These are phyloP conservation scores for Jacana jacana DNA, from an alignment of 2,113 vertebrate genomes.

Conservation along the genomic window DNA sequence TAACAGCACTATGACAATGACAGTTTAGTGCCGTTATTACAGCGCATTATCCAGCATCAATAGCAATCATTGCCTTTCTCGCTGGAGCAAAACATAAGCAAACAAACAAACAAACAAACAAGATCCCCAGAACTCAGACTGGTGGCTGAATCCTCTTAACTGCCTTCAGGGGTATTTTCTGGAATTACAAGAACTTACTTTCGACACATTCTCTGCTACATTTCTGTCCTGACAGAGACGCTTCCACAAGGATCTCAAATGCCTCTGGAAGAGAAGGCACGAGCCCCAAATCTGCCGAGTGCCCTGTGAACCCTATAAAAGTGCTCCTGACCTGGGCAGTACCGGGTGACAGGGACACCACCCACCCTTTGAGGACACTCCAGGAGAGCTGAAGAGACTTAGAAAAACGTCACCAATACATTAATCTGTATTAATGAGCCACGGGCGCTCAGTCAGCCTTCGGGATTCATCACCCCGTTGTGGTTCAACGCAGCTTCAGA, in stretches of 20 bases:
- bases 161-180: background rate
- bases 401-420: background rate
- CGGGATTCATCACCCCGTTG: background rate
- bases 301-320: background rate
- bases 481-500: background rate
- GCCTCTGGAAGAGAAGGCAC: background rate
- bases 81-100: background rate
- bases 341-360: accelerated
- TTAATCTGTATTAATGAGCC: background rate
- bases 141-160: background rate
- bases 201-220: accelerated
- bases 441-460: background rate
- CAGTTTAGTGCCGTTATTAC: background rate
- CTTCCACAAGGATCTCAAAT: background rate
- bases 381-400: background rate
- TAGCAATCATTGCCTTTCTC: background rate
- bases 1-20: background rate
- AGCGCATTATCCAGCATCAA: background rate
- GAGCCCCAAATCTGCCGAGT: background rate
- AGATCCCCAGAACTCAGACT: background rate
- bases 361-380: background rate
- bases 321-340: background rate
- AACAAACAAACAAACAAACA: background rate
- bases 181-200: background rate
- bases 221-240: background rate